A percentile compares a stretch with the other conserved stretches of the same genome.
Conservation (phyloP, 2,797 vertebrate species). For the Mus minutoides region DNA sequence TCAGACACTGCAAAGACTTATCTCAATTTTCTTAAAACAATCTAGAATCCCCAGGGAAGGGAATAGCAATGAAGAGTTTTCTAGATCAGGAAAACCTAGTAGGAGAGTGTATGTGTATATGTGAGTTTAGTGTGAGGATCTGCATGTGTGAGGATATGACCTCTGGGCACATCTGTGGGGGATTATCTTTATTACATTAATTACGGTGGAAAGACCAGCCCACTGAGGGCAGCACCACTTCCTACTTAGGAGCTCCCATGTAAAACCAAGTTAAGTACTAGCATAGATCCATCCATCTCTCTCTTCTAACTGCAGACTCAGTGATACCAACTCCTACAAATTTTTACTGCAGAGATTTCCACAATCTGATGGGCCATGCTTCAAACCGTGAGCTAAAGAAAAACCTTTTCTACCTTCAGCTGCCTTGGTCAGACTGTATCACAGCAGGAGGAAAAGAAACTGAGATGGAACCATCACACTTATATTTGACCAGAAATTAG, state of each 20-base stretch:
- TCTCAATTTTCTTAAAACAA: not conserved
- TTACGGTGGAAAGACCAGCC: no score
- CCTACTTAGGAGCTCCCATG: not conserved
- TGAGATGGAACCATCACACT: not conserved
- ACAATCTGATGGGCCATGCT: no score
- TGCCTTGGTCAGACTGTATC: not conserved
- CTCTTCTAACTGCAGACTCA: not conserved
- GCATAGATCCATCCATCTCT: no score
- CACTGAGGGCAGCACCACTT: not conserved
- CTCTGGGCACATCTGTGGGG: not conserved
- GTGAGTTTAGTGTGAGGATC: no score
- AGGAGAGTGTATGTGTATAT: no score
- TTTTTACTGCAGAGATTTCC: not conserved
- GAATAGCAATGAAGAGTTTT: not conserved
- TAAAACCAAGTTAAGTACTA: not conserved
- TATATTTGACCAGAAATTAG: constrained; percentile 43
- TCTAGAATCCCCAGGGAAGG: not conserved
- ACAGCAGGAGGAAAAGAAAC: not conserved
- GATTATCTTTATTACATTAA: not conserved
- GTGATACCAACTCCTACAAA: no score
- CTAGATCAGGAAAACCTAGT: not conserved
- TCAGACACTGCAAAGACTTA: not conserved
- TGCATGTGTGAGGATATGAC: no score
- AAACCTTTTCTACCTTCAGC: not conserved
- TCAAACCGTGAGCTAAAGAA: not conserved